Conservation (phyloP, 1,140 invertebrate species). For the Lamellibrachia luymesi region DNA sequence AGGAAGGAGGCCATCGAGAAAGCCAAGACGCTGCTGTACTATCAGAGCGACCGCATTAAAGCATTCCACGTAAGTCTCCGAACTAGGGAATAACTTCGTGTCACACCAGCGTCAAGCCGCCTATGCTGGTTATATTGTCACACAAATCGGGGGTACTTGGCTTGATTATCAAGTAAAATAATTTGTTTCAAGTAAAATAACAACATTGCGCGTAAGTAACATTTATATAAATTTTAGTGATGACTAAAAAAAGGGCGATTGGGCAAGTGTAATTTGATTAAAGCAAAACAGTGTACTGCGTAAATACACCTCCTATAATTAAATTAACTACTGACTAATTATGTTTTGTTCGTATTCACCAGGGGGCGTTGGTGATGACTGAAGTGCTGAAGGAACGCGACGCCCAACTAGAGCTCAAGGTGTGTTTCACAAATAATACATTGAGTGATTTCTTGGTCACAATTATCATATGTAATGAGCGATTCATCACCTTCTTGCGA, state of each 20-base stretch:
- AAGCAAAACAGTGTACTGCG: too few species aligned
- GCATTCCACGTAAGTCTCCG: conserved; percentile 53
- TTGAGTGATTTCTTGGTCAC: neutral
- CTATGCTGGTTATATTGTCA: neutral
- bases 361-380: conserved; percentile 55
- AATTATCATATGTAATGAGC: neutral
- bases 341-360: conserved; percentile 20
- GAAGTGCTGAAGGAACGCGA: conserved; percentile 58
- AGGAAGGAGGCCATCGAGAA: conserved; percentile 56
- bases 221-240: too few species aligned
- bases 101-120: neutral
- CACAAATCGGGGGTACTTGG: neutral
- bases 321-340: too few species aligned
- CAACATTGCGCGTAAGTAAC: too few species aligned
- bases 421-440: conserved; percentile 30
- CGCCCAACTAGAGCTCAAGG: conserved; percentile 55
- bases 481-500: too few species aligned
- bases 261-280: too few species aligned
- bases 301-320: neutral
- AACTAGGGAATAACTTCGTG: neutral
- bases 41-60: conserved; percentile 57
- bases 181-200: too few species aligned
- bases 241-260: too few species aligned
- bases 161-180: conserved; percentile 12
- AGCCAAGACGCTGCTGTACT: conserved; percentile 57